phyloP scores from a whole-genome alignment of 2,888 invertebrate species.

The Invenusta paracnida region DNA sequence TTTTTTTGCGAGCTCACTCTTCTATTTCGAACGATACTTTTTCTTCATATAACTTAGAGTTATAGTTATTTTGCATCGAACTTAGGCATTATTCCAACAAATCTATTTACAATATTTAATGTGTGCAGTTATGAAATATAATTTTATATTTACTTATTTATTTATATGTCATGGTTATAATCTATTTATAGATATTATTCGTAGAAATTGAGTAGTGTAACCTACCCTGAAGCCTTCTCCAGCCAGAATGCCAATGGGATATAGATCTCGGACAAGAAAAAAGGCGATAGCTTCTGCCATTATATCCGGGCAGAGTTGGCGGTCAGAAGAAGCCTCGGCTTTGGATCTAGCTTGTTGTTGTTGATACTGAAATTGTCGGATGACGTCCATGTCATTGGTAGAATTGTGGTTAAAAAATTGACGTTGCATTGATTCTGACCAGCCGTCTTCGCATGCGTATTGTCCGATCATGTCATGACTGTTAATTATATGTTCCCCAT shows the following conservation, averaged over 20 bases:
- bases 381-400: not conserved
- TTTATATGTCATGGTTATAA: not conserved
- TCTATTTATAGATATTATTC: not conserved
- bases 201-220: not conserved
- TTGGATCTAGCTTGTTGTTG: not conserved
- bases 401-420: not conserved
- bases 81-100: too few relatives aligned
- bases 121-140: not conserved
- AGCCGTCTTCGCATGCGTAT: not conserved
- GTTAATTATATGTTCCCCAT: not conserved
- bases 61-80: too few relatives aligned
- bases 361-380: not conserved
- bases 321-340: not conserved
- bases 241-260: not conserved
- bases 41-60: too few relatives aligned
- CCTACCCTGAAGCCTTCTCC: conserved; percentile 1
- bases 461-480: too few relatives aligned
- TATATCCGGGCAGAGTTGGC: not conserved
- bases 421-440: not conserved
- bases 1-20: too few relatives aligned
- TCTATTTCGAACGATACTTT: too few relatives aligned
- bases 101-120: too few relatives aligned
- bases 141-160: not conserved
- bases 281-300: conserved; percentile 1
- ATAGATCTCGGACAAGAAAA: not conserved